A percentile compares a stretch with the other conserved stretches of the same genome.
Evolutionary conservation across 2,888 invertebrate genomes (phyloP).

Genomic region (Alloplasta piceator): DNA sequence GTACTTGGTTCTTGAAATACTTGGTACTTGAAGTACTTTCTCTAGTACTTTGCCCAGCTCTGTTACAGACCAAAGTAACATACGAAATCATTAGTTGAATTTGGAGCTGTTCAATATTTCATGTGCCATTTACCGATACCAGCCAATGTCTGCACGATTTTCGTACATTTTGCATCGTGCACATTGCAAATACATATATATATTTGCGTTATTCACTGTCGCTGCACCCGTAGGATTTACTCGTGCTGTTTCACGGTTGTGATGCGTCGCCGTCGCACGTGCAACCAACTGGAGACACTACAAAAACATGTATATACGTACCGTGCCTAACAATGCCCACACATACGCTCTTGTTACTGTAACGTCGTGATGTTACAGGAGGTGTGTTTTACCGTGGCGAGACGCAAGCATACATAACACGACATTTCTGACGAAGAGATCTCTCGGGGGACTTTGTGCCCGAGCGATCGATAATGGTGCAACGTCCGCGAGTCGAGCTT

Average conservation of each 20-base stretch:
- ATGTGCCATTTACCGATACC: background rate
- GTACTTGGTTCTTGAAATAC: no score
- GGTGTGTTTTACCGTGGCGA: constrained; percentile 48
- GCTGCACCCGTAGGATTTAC: constrained; percentile 41
- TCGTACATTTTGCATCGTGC: background rate
- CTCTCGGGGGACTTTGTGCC: constrained; percentile 66
- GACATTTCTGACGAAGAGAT: constrained; percentile 64
- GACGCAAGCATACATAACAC: constrained; percentile 33
- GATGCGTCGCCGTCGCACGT: constrained; percentile 54
- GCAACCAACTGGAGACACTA: constrained; percentile 47
- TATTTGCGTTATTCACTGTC: constrained; percentile 14
- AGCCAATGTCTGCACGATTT: background rate
- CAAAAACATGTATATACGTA: constrained; percentile 26
- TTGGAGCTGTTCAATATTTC: background rate
- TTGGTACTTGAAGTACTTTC: no score
- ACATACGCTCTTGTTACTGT: constrained; percentile 2
- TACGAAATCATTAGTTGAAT: background rate
- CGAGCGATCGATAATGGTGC: constrained; percentile 73
- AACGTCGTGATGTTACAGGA: constrained; percentile 10
- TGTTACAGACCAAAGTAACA: no score
- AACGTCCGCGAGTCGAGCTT: constrained; percentile 70
- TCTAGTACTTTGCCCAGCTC: no score
- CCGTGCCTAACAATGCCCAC: background rate
- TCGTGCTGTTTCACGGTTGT: constrained; percentile 25
- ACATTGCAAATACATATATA: background rate